Evolutionary conservation across 2,797 vertebrate genomes (phyloP).

Genomic region (Moxostoma hubbsi): DNA sequence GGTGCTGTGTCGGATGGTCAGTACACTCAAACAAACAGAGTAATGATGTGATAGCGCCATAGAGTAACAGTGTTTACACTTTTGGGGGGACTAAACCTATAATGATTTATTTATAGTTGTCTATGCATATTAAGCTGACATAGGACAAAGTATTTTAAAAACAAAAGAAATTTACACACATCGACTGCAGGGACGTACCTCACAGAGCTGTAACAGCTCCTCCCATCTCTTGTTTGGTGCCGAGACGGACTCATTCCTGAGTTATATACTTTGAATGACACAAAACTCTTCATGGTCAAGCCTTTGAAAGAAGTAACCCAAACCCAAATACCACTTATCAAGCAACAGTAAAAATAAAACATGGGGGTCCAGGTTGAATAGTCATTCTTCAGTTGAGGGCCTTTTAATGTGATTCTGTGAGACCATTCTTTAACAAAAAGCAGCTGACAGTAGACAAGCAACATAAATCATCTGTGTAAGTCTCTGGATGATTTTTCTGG

Average conservation of each 20-base stretch:
- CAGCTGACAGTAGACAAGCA: constrained; percentile 70
- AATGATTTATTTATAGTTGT: too few species aligned
- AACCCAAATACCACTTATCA: constrained; percentile 78
- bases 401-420: constrained; percentile 71
- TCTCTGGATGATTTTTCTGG: constrained; percentile 36
- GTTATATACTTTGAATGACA: constrained; percentile 63
- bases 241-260: constrained; percentile 43
- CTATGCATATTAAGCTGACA: too few species aligned
- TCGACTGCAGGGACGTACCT: neutral
- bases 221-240: constrained; percentile 6
- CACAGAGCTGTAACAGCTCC: neutral
- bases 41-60: too few species aligned
- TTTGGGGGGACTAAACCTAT: too few species aligned
- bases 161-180: too few species aligned
- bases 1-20: too few species aligned
- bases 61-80: too few species aligned
- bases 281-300: constrained; percentile 74
- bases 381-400: constrained; percentile 73
- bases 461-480: constrained; percentile 76
- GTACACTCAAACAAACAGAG: too few species aligned
- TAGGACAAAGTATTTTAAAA: too few species aligned
- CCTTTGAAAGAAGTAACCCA: constrained; percentile 78
- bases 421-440: constrained; percentile 58
- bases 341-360: constrained; percentile 84
- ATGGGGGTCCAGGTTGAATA: constrained; percentile 75